Percentiles rank a stretch among this genome's conserved stretches.
Evolutionary conservation across 2,797 vertebrate species (phyloP).

Genomic region (Tachyglossus aculeatus): DNA sequence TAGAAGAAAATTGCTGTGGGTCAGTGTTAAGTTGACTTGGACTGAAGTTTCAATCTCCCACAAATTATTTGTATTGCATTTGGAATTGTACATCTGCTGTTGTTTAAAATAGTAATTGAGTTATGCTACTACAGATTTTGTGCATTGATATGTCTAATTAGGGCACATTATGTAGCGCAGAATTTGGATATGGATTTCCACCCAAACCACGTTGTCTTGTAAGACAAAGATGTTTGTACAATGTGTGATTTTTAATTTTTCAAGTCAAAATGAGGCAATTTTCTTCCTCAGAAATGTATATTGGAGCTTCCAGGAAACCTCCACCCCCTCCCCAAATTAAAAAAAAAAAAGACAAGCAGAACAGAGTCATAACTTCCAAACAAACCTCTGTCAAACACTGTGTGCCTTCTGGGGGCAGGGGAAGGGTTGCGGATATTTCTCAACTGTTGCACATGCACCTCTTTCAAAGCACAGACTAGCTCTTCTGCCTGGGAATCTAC

Average conservation of each 20-base stretch:
- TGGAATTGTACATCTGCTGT: background rate
- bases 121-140: background rate
- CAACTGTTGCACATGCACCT: background rate
- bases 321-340: background rate
- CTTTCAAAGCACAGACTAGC: background rate
- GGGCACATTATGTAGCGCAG: no score
- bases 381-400: background rate
- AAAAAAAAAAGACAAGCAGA: background rate
- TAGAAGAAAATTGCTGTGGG: background rate
- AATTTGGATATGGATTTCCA: no score
- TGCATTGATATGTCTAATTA: no score
- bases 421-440: background rate
- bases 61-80: no score
- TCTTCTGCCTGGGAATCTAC: background rate
- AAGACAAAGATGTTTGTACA: no score
- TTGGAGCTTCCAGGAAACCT: no score
- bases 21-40: background rate
- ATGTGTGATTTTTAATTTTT: no score
- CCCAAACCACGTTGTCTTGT: no score
- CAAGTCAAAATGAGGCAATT: no score
- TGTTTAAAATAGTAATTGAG: background rate
- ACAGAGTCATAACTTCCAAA: background rate
- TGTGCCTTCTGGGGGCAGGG: background rate
- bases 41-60: background rate
- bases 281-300: no score